Base-by-base conservation (phyloP, 2,888 invertebrate genomes). In the Ichneumon xanthorius region DNA sequence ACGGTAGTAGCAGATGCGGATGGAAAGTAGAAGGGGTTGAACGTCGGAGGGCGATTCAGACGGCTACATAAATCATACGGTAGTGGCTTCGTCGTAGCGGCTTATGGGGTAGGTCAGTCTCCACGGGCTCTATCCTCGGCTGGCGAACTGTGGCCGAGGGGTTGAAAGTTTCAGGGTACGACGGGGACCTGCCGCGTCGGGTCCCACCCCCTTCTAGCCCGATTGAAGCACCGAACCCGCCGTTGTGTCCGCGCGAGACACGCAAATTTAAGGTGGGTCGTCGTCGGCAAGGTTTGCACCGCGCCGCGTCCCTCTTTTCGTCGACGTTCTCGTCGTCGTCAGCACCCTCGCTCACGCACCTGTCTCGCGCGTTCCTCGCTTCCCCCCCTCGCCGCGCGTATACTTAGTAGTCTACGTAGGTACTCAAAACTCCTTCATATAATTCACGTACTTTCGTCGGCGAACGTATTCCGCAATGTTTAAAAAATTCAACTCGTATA, bases 241-340 rank as follows among this genome's bases (percentile, higher is more conserved):
- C 78, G 75, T 68, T 33, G 63, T 84, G 88, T 72, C 88, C 87
- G 89, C 90, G 89, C 90, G 91, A 92, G 92, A 93, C 92, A 92
- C 92, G 92, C 92, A 89, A 92, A 93, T 93, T 92, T 92, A 92
- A 92, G 92, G 92, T 92, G 90, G 91, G 91, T 90, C 92, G 89
- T 90, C 68, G 73, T 76, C 55, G 71, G 55, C 58, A 53, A 61
- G 73, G 73, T 68, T 77, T 50, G n/a, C 22, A 26, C 72, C 53
- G 68, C 58, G 70, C 84, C 72, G 70, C 72, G 67, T 65, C 75
- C 68, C 58, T 65, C 71, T 78, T 81, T 80, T 77, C 61, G 40
- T 80, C 86, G 67, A 67, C 79, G 76, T 80, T 55, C 71, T 76
- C 70, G 80, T 81, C 72, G 84, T 78, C 83, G 81, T 82, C 87